Evolutionary conservation across 2,888 invertebrate genomes (phyloP).

Genomic region (Drosophila limbata): DNA sequence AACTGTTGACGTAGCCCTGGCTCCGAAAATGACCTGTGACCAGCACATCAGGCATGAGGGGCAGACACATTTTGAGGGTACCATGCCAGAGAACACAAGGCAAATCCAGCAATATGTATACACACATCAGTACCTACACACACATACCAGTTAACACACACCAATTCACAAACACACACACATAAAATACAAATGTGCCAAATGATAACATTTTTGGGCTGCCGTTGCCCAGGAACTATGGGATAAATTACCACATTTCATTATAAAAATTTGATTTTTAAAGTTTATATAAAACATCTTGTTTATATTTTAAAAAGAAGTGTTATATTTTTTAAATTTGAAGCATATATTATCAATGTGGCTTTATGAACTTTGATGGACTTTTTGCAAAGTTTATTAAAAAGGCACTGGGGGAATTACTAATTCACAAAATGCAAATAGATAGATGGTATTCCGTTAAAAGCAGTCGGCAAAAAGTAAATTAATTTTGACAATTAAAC

Average conservation of each 20-base stretch:
- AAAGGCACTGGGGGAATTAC: too few species aligned
- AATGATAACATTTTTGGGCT: constrained; percentile 68
- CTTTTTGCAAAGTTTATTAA: too few species aligned
- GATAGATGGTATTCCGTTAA: too few species aligned
- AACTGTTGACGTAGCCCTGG: constrained; percentile 24
- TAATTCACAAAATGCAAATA: too few species aligned
- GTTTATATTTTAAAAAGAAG: too few species aligned
- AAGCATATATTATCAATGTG: too few species aligned
- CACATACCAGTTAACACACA: constrained; percentile 6
- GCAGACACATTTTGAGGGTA: constrained; percentile 9
- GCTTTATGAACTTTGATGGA: too few species aligned
- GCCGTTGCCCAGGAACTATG: not conserved
- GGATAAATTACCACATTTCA: not conserved
- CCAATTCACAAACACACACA: constrained; percentile 14
- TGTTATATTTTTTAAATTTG: too few species aligned
- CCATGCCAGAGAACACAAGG: constrained; percentile 1
- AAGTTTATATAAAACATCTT: too few species aligned
- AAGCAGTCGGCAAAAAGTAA: too few species aligned
- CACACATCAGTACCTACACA: constrained; percentile 4
- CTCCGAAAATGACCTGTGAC: not conserved
- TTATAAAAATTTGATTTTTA: not conserved
- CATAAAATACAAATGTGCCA: constrained; percentile 67
- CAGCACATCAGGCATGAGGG: constrained; percentile 9
- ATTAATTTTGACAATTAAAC: too few species aligned
- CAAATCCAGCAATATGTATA: constrained; percentile 2